A percentile compares a stretch with the other conserved stretches of the same genome.
These are phyloP conservation scores for Xyrichtys novacula DNA, from an alignment of 2,797 vertebrate species.

Conservation along the genomic window DNA sequence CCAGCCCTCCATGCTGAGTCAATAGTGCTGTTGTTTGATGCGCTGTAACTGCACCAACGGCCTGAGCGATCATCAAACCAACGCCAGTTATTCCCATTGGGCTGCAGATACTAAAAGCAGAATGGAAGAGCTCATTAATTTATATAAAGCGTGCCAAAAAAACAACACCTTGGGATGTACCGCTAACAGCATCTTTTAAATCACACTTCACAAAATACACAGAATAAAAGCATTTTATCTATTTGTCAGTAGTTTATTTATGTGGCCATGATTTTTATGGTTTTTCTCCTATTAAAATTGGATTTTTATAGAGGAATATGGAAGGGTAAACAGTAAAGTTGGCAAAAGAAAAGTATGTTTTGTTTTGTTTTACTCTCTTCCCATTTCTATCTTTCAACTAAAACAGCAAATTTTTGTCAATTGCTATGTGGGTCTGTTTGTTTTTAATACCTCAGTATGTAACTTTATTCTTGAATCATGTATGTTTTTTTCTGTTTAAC, in stretches of 20 bases:
- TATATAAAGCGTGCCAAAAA: not conserved
- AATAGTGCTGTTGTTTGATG: constrained; percentile 97
- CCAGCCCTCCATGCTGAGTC: constrained; percentile 95
- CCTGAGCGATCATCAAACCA: constrained; percentile 98
- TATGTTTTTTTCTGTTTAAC: too few species aligned
- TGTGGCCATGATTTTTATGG: not conserved
- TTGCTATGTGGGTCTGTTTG: too few species aligned
- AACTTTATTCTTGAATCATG: too few species aligned
- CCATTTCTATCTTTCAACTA: too few species aligned
- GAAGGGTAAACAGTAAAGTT: too few species aligned
- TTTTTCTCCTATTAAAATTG: too few species aligned
- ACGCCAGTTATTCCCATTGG: constrained; percentile 97
- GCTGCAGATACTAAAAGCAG: constrained; percentile 90
- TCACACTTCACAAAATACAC: not conserved
- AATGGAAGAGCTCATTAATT: not conserved
- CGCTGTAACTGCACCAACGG: constrained; percentile 98
- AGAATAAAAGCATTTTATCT: not conserved
- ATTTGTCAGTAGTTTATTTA: not conserved
- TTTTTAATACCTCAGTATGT: too few species aligned
- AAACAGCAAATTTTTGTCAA: too few species aligned
- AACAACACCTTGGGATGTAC: not conserved
- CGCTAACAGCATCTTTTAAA: not conserved
- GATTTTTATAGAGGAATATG: not conserved
- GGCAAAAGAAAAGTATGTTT: too few species aligned
- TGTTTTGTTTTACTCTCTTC: too few species aligned